Conservation (phyloP, 92 coral and sea anemone genomes). For the Hydrozoanthus gracilis region DNA sequence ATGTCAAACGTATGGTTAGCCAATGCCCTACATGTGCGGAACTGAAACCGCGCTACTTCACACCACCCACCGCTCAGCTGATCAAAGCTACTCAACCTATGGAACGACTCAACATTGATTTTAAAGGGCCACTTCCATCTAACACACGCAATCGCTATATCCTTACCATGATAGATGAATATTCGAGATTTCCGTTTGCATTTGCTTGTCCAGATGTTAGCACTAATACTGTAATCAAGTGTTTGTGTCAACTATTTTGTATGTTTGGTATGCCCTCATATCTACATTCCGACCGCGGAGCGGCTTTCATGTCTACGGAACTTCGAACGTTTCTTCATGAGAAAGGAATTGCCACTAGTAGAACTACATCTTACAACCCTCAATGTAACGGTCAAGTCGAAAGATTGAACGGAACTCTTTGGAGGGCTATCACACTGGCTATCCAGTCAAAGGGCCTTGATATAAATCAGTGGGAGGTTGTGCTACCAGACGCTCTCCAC, state of each 20-base stretch:
- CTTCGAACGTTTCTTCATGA: constrained; percentile 41
- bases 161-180: too few relatives aligned
- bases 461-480: constrained; percentile 58
- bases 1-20: constrained; percentile 28
- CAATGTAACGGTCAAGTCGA: constrained; percentile 67
- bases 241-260: constrained; percentile 49
- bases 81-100: neutral
- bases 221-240: too few relatives aligned
- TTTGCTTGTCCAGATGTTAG: neutral
- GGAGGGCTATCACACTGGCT: constrained; percentile 55
- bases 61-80: neutral
- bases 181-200: neutral
- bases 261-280: constrained; percentile 58
- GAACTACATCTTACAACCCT: constrained; percentile 60
- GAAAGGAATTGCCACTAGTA: constrained; percentile 59
- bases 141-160: too few relatives aligned
- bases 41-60: too few relatives aligned
- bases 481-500: constrained; percentile 65
- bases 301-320: constrained; percentile 56
- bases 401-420: constrained; percentile 57
- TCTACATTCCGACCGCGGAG: constrained; percentile 3
- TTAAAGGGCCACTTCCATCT: too few relatives aligned
- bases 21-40: constrained; percentile 47
- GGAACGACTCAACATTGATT: neutral
- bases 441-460: constrained; percentile 66